Evolutionary conservation across 1,140 invertebrate species (phyloP).

Genomic region (Sinella curviseta): DNA sequence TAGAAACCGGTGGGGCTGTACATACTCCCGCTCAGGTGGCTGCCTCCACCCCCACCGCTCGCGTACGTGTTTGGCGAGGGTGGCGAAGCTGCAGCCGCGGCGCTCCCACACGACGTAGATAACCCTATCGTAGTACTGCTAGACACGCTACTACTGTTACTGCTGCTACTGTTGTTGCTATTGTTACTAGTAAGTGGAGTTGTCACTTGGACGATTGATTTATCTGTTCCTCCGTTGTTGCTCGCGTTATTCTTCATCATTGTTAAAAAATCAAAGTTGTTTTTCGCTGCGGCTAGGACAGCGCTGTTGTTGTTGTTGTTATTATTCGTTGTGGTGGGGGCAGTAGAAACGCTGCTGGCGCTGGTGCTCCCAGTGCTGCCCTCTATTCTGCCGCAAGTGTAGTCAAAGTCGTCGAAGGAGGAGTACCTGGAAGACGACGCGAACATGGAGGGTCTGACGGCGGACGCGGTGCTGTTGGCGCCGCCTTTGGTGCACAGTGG

Average conservation of each 20-base stretch:
- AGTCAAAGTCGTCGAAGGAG: background rate
- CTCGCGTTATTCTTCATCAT: slow-evolving; percentile 21
- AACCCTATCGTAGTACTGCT: too few relatives aligned
- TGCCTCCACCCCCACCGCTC: background rate
- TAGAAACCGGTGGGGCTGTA: background rate
- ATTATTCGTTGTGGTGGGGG: too few relatives aligned
- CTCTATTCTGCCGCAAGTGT: background rate
- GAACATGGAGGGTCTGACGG: background rate
- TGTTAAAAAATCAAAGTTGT: too few relatives aligned
- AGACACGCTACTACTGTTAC: too few relatives aligned
- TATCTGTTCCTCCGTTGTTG: background rate
- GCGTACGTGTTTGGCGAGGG: background rate
- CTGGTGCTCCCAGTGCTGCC: background rate
- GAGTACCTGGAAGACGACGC: background rate
- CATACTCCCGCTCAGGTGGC: background rate
- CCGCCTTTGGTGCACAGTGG: background rate
- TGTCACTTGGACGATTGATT: too few relatives aligned
- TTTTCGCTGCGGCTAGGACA: too few relatives aligned
- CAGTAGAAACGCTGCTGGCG: background rate
- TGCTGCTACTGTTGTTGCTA: too few relatives aligned
- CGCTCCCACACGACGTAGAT: too few relatives aligned
- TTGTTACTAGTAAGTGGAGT: too few relatives aligned
- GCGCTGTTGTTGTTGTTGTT: too few relatives aligned
- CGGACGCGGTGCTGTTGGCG: background rate
- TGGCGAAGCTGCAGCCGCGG: background rate